phyloP scores from a whole-genome alignment of 1,140 invertebrate genomes.

The Anthonomus grandis region DNA sequence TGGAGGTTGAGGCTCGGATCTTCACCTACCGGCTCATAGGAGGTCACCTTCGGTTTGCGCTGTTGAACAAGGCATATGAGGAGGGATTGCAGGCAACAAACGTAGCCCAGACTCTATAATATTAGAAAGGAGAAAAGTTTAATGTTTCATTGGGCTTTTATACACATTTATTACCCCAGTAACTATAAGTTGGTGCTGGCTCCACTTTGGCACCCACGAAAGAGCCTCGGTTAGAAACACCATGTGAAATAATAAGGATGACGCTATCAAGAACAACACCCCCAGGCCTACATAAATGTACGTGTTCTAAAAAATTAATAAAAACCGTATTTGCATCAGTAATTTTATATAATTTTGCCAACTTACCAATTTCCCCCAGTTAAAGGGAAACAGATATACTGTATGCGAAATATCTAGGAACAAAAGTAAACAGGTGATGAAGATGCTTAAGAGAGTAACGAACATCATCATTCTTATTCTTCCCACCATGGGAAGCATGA shows the following conservation, averaged over 20 bases:
- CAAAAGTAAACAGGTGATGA: slow-evolving; percentile 75
- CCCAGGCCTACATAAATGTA: slow-evolving; percentile 63
- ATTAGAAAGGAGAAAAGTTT: slow-evolving; percentile 12
- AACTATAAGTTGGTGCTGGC: slow-evolving; percentile 46
- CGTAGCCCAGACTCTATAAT: slow-evolving; percentile 47
- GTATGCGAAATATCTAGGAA: slow-evolving; percentile 82
- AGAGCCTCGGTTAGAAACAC: slow-evolving; percentile 63
- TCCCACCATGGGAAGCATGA: slow-evolving; percentile 68
- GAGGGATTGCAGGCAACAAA: slow-evolving; percentile 45
- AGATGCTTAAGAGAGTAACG: slow-evolving; percentile 75
- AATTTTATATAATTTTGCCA: neutral
- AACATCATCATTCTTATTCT: slow-evolving; percentile 71
- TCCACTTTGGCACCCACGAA: slow-evolving; percentile 58
- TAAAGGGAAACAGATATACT: slow-evolving; percentile 75
- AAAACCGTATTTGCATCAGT: neutral
- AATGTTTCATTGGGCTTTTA: neutral
- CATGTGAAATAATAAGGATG: slow-evolving; percentile 62
- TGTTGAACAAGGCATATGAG: slow-evolving; percentile 45
- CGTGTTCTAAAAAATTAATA: slow-evolving; percentile 54
- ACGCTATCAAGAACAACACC: slow-evolving; percentile 61
- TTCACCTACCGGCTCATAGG: slow-evolving; percentile 47
- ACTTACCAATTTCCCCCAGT: slow-evolving; percentile 77
- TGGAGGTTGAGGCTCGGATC: slow-evolving; percentile 46
- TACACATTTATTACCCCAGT: slow-evolving; percentile 46
- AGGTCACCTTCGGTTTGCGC: slow-evolving; percentile 36